A percentile compares a stretch with the other conserved stretches of the same genome.
phyloP scores from a whole-genome alignment of 1,140 invertebrate genomes.

The Acromyrmex echinatior region DNA sequence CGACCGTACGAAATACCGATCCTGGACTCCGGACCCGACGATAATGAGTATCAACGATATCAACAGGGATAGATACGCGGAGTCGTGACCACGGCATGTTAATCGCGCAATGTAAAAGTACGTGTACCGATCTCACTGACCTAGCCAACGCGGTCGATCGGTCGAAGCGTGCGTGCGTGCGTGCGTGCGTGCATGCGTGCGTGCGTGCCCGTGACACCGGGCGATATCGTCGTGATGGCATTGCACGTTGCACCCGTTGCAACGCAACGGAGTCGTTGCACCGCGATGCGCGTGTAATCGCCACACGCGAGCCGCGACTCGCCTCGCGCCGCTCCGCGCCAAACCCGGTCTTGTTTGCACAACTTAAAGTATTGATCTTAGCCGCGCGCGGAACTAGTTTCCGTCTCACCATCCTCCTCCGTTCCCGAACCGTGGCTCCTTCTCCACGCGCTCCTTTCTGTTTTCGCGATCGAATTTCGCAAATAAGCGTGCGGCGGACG shows the following conservation, averaged over 20 bases:
- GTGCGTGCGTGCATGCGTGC: conserved; percentile 18
- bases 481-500: conserved; percentile 13
- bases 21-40: background rate
- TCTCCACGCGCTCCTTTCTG: conserved; percentile 5
- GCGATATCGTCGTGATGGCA: conserved; percentile 54
- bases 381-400: conserved; percentile 84
- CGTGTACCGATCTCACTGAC: conserved; percentile 57
- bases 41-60: background rate
- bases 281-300: background rate
- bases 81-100: background rate
- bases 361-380: conserved; percentile 85
- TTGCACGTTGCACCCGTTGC: conserved; percentile 63
- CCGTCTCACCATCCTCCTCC: conserved; percentile 78
- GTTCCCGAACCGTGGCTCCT: background rate
- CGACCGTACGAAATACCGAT: background rate
- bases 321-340: conserved; percentile 65
- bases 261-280: background rate
- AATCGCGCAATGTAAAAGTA: background rate
- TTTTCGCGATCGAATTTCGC: conserved; percentile 48
- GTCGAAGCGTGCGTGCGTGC: conserved; percentile 18
- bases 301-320: conserved; percentile 74
- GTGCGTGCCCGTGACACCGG: conserved; percentile 49
- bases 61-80: background rate
- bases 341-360: conserved; percentile 75
- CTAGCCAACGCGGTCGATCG: conserved; percentile 59